Percentiles rank a stretch among this genome's conserved stretches.
Evolutionary conservation across 2,888 invertebrate species (phyloP).

Genomic region (Tanytarsus gracilentus): DNA sequence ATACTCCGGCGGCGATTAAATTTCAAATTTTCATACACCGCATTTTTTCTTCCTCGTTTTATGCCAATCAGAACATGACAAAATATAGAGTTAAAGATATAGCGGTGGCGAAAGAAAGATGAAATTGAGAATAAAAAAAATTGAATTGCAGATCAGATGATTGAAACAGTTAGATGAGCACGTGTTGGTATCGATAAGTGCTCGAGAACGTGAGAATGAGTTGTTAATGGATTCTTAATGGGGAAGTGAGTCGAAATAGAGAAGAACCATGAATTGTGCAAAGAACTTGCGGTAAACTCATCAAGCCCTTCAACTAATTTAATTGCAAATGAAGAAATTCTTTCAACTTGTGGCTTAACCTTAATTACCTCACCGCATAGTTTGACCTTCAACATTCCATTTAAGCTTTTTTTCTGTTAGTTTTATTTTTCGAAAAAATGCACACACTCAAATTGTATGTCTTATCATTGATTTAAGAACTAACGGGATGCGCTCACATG

Average conservation of each 20-base stretch:
- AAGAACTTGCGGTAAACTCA: no score
- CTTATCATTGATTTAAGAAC: conserved; percentile 2
- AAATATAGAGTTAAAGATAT: no score
- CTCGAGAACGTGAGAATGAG: background rate
- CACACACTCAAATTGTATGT: background rate
- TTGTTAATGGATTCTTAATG: conserved; percentile 10
- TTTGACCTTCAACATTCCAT: conserved; percentile 2
- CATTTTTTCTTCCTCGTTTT: background rate
- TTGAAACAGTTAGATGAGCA: conserved; percentile 20
- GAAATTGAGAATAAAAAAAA: background rate
- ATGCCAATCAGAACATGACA: background rate
- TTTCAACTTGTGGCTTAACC: no score
- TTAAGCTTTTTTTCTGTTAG: background rate
- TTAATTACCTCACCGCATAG: no score
- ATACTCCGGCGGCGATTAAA: no score
- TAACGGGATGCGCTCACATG: background rate
- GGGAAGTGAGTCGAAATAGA: background rate
- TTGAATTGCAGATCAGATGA: conserved; percentile 26
- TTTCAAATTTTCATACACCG: no score
- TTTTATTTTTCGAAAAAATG: background rate
- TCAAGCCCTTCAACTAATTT: no score
- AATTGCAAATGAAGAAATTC: no score
- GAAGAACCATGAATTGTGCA: background rate
- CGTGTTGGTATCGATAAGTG: background rate
- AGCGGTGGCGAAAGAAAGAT: background rate